Conservation (phyloP, 2,888 invertebrate genomes). For the Eupithecia exiguata region DNA sequence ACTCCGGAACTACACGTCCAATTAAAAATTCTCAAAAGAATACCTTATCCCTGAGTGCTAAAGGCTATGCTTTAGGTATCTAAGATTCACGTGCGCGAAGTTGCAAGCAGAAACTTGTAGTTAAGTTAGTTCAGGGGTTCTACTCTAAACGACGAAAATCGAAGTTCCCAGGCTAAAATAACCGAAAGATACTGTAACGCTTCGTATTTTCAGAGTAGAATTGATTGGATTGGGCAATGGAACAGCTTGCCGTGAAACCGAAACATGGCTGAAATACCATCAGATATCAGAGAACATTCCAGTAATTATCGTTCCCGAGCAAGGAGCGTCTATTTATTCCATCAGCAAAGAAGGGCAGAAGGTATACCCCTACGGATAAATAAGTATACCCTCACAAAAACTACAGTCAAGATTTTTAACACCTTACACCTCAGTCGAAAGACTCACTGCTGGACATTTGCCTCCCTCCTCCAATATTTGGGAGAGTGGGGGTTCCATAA, state of each 20-base stretch:
- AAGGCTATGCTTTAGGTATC: neutral
- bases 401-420: neutral
- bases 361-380: no score
- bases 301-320: slow-evolving; percentile 94
- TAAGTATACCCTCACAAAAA: neutral
- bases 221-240: slow-evolving; percentile 96
- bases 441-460: neutral
- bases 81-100: neutral
- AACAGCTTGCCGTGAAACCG: slow-evolving; percentile 94
- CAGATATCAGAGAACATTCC: slow-evolving; percentile 82
- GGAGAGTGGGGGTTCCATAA: no score
- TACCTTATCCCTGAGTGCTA: neutral
- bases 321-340: slow-evolving; percentile 96
- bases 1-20: no score
- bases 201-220: slow-evolving; percentile 84
- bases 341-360: slow-evolving; percentile 92
- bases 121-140: neutral
- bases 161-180: neutral
- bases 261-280: slow-evolving; percentile 86
- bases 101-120: no score
- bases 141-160: no score
- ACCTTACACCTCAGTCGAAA: neutral
- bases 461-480: no score
- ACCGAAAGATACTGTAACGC: neutral
- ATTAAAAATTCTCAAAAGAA: no score